These are phyloP conservation scores for Podocnemis expansa DNA, from an alignment of 2,113 vertebrate species.

Conservation along the genomic window DNA sequence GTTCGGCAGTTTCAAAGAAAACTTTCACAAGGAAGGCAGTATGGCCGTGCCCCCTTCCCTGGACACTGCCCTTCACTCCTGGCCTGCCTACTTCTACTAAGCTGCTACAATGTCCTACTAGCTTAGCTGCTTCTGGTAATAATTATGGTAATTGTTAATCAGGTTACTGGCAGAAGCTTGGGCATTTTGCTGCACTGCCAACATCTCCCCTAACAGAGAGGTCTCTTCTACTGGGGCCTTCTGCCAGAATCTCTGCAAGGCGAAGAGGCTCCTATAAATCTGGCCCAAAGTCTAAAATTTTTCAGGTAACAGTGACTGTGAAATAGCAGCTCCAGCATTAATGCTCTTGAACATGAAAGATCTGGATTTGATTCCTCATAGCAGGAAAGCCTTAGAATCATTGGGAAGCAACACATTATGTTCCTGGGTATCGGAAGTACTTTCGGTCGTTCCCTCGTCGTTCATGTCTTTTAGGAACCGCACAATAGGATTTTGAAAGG, in stretches of 20 bases:
- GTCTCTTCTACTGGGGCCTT: not conserved
- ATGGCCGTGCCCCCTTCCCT: too few species aligned
- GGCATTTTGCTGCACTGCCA: too few species aligned
- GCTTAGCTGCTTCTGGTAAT: too few species aligned
- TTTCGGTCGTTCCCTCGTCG: constrained; percentile 11
- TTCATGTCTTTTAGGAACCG: constrained; percentile 1
- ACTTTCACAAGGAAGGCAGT: too few species aligned
- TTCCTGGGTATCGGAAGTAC: constrained; percentile 32
- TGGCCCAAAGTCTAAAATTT: not conserved
- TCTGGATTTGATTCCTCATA: not conserved
- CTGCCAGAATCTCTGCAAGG: not conserved
- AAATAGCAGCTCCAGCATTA: not conserved
- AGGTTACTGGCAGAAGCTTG: too few species aligned
- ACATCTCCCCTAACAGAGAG: too few species aligned
- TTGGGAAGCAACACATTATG: constrained; percentile 6
- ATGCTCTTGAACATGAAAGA: not conserved
- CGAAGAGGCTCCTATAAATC: not conserved
- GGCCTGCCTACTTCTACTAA: too few species aligned
- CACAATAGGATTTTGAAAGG: constrained; percentile 16
- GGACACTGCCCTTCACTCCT: too few species aligned
- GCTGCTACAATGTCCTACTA: too few species aligned
- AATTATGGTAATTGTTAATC: too few species aligned
- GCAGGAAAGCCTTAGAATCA: constrained; percentile 8
- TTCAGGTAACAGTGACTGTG: not conserved
- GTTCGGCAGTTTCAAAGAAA: too few species aligned